Percentiles rank a stretch among this genome's conserved stretches.
phyloP scores from a whole-genome alignment of 2,113 vertebrate species.

The Malaclemys terrapin region DNA sequence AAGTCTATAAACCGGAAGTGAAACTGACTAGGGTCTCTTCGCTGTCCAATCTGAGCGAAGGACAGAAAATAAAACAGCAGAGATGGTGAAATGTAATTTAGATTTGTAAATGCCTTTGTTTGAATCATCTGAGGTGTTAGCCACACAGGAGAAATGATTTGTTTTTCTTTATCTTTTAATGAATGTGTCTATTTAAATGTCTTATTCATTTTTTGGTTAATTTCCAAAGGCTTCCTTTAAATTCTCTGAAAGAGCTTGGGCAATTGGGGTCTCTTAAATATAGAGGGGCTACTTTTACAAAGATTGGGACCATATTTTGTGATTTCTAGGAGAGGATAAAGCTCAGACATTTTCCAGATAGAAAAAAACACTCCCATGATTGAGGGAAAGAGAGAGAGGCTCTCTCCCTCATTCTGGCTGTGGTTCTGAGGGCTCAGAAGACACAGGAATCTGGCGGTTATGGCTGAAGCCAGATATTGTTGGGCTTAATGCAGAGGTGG shows the following conservation, averaged over 20 bases:
- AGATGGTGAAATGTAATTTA: neutral
- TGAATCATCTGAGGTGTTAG: neutral
- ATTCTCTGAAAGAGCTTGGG: neutral
- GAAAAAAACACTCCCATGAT: neutral
- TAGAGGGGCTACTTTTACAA: neutral
- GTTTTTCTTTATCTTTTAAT: neutral
- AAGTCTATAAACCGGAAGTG: neutral
- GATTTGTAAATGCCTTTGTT: neutral
- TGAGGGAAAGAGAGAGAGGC: neutral
- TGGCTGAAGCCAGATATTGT: neutral
- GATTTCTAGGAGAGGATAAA: neutral
- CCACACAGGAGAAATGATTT: neutral
- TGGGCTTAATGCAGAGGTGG: neutral
- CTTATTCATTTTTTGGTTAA: neutral
- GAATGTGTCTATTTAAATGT: neutral
- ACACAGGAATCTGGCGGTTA: neutral
- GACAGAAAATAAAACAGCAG: neutral
- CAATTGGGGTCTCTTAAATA: neutral
- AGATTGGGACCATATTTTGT: neutral
- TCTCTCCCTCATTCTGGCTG: neutral
- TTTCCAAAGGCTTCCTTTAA: neutral
- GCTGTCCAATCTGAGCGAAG: neutral
- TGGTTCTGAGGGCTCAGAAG: conserved; percentile 3
- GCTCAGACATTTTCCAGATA: neutral
- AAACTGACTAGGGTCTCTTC: neutral